Percentiles rank a stretch among this genome's conserved stretches.
Evolutionary conservation across 2,888 invertebrate genomes (phyloP).

Genomic region (Mythimna albipuncta): DNA sequence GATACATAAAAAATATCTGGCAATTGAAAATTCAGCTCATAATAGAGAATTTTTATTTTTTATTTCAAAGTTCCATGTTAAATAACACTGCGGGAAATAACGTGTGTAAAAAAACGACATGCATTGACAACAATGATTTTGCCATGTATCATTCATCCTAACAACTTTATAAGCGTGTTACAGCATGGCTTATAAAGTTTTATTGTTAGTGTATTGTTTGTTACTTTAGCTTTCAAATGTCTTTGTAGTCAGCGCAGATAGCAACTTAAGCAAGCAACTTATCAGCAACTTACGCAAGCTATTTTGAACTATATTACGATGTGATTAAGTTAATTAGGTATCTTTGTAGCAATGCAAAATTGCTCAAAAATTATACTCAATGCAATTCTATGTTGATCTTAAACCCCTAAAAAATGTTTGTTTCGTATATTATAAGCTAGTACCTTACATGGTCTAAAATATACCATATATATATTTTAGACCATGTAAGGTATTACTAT

Average conservation of each 20-base stretch:
- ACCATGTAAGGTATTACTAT: no score
- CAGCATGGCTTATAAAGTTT: not conserved
- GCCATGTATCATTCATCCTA: no score
- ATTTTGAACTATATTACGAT: not conserved
- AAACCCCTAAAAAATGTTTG: not conserved
- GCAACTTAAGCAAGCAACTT: not conserved
- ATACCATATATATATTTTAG: no score
- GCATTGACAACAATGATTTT: not conserved
- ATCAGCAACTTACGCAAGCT: not conserved
- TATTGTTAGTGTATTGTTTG: no score
- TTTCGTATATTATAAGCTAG: not conserved
- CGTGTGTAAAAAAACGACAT: not conserved
- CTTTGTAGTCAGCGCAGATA: not conserved
- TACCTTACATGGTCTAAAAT: no score
- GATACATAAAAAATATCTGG: no score
- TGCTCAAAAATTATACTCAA: not conserved
- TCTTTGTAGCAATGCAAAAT: not conserved
- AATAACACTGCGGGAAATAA: no score
- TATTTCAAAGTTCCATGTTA: no score
- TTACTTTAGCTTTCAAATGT: no score
- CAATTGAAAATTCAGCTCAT: no score
- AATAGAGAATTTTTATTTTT: no score
- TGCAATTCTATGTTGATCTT: not conserved
- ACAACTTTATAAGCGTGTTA: not conserved
- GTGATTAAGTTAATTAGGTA: not conserved